Conservation (phyloP, 2,888 invertebrate species). For the Stictocephala bisonia region DNA sequence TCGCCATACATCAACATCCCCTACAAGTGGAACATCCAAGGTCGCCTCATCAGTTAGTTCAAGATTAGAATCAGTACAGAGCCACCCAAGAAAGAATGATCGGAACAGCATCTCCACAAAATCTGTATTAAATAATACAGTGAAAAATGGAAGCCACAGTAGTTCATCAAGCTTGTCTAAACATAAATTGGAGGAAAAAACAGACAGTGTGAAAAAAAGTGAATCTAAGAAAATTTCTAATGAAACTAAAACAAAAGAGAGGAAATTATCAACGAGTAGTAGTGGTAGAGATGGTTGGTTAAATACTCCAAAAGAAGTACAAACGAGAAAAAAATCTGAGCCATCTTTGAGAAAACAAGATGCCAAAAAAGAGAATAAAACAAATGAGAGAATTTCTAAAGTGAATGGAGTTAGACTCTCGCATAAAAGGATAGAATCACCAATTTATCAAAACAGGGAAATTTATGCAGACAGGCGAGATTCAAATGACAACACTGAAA, state of each 20-base stretch:
- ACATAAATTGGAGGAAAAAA: neutral
- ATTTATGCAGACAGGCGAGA: constrained; percentile 37
- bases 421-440: constrained; percentile 41
- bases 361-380: constrained; percentile 20
- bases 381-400: neutral
- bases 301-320: constrained; percentile 54
- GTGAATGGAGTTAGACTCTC: neutral
- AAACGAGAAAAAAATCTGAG: constrained; percentile 31
- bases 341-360: constrained; percentile 20
- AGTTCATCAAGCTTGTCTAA: neutral
- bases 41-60: neutral
- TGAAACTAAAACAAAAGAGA: constrained; percentile 33
- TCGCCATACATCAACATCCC: constrained; percentile 38
- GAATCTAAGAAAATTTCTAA: constrained; percentile 6
- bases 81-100: constrained; percentile 1
- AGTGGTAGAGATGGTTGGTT: constrained; percentile 57
- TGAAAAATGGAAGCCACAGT: neutral
- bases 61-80: neutral
- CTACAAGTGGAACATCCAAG: constrained; percentile 26
- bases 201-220: constrained; percentile 1
- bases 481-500: constrained; percentile 39
- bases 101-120: neutral
- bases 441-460: constrained; percentile 48
- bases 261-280: constrained; percentile 42
- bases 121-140: neutral